Conservation (phyloP, 2,888 invertebrate genomes). For the Thumatha senex region DNA sequence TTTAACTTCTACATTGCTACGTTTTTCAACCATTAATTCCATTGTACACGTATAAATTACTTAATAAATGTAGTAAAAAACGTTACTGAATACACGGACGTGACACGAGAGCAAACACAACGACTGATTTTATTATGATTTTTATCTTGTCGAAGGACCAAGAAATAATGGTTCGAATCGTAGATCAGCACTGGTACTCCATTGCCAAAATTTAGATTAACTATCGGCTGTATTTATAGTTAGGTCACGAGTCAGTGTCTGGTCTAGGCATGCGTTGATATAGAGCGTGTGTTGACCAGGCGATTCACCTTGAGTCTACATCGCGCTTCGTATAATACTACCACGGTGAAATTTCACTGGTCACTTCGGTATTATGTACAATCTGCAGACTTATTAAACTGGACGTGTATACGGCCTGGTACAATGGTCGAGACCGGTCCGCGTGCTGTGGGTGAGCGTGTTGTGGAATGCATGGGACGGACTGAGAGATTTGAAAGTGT, state of each 20-base stretch:
- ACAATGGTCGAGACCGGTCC: constrained; percentile 80
- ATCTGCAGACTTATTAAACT: constrained; percentile 53
- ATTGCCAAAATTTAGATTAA: constrained; percentile 48
- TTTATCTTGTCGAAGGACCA: not conserved
- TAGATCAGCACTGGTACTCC: constrained; percentile 45
- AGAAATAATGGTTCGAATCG: constrained; percentile 9
- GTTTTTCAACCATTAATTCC: constrained; percentile 9
- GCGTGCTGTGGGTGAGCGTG: constrained; percentile 79
- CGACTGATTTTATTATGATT: not conserved
- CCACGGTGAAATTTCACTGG: constrained; percentile 47
- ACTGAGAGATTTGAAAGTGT: constrained; percentile 76
- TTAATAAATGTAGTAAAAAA: constrained; percentile 3
- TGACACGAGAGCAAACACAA: constrained; percentile 6
- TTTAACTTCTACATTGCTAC: constrained; percentile 19
- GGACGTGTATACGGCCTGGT: constrained; percentile 66
- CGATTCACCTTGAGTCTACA: constrained; percentile 79
- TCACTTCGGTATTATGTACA: constrained; percentile 45
- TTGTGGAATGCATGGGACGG: constrained; percentile 79
- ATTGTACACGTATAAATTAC: constrained; percentile 4
- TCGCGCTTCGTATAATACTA: constrained; percentile 67
- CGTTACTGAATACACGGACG: constrained; percentile 4
- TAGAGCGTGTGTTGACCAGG: constrained; percentile 76
- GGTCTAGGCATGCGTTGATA: constrained; percentile 73
- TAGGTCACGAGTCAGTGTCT: constrained; percentile 71
- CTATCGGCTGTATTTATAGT: constrained; percentile 57